Percentiles rank a stretch among this genome's conserved stretches.
phyloP scores from a whole-genome alignment of 2,113 vertebrate species.

The Myotis yumanensis region DNA sequence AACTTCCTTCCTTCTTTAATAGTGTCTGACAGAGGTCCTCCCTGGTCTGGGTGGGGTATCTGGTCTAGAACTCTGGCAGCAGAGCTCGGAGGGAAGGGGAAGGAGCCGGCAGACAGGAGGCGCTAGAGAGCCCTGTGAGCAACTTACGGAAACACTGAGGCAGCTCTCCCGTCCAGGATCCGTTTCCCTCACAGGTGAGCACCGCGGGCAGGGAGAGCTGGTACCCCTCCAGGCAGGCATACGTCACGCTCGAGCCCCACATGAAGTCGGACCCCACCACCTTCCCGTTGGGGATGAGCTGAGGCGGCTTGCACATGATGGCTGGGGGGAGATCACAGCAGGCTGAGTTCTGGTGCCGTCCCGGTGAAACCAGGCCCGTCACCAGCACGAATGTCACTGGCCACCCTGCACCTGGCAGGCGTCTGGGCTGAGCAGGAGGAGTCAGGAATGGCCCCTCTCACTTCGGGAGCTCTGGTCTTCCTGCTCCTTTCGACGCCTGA shows the following conservation, averaged over 20 bases:
- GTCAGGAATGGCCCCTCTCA: neutral
- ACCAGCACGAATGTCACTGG: fast-evolving
- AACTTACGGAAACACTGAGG: conserved; percentile 98
- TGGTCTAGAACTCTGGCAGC: neutral
- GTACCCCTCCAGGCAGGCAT: conserved; percentile 95
- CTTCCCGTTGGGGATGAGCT: conserved; percentile 92
- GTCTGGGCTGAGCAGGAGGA: neutral
- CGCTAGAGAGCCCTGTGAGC: neutral
- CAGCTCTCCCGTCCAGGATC: conserved; percentile 95
- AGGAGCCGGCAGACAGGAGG: fast-evolving
- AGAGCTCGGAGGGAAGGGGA: neutral
- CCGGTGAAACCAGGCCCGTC: neutral
- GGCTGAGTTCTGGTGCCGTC: fast-evolving
- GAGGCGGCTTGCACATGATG: conserved; percentile 91
- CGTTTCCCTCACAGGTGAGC: conserved; percentile 95
- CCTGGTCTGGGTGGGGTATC: neutral
- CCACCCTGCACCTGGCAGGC: neutral
- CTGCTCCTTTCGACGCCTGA: neutral
- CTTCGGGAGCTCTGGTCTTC: neutral
- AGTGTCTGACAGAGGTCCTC: neutral
- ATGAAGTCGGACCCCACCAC: conserved; percentile 93
- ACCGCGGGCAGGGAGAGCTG: conserved; percentile 95
- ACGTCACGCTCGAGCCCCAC: conserved; percentile 96
- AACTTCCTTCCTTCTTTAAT: neutral
- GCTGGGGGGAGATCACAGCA: conserved; percentile 81